These are phyloP conservation scores for Idris sp. DNA, from an alignment of 1,140 invertebrate genomes.

Conservation along the genomic window DNA sequence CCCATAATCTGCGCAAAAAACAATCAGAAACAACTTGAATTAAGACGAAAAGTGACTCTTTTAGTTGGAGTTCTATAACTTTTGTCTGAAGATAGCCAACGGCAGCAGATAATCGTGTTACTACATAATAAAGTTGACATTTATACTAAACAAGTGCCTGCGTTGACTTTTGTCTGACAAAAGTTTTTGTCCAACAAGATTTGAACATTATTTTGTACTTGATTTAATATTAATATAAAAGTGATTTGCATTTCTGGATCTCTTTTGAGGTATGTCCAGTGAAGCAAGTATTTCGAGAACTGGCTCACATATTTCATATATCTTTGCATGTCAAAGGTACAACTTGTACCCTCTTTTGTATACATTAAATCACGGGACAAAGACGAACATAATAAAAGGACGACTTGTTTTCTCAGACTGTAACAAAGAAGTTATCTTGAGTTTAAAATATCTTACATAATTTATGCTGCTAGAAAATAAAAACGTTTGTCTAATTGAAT, in stretches of 20 bases:
- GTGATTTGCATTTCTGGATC: constrained; percentile 41
- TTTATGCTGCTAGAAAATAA: no score
- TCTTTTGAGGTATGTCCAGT: constrained; percentile 30
- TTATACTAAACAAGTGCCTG: constrained; percentile 31
- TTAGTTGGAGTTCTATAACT: constrained; percentile 50
- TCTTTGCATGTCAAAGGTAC: constrained; percentile 72
- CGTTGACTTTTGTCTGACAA: constrained; percentile 36
- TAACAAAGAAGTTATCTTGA: no score
- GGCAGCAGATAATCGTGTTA: constrained; percentile 66
- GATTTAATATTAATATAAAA: no score
- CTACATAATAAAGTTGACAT: constrained; percentile 45
- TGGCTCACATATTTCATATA: constrained; percentile 70
- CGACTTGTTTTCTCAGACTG: no score
- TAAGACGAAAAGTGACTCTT: constrained; percentile 40
- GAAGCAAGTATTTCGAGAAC: constrained; percentile 51
- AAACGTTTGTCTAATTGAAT: constrained; percentile 36
- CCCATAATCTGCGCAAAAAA: constrained; percentile 76
- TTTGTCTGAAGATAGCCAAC: constrained; percentile 67
- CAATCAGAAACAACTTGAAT: constrained; percentile 71
- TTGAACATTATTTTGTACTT: constrained; percentile 30
- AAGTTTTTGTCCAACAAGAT: constrained; percentile 22
- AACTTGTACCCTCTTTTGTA: constrained; percentile 70
- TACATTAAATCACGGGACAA: constrained; percentile 75
- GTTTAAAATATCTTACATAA: no score
- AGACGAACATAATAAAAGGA: background rate